These are phyloP conservation scores for Urocitellus parryii DNA, from an alignment of 2,113 vertebrate genomes.

Conservation along the genomic window DNA sequence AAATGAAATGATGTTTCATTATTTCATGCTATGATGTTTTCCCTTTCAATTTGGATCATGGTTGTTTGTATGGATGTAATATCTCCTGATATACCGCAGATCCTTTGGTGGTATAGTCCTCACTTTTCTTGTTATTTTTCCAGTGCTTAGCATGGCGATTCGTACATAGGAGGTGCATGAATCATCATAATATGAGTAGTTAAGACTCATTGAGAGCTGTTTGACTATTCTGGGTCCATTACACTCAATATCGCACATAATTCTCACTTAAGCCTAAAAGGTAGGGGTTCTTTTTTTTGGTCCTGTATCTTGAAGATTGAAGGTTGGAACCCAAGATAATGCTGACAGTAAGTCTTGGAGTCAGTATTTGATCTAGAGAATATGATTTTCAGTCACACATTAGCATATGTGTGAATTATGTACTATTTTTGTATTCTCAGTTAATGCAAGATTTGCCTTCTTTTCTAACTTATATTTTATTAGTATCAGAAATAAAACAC, in stretches of 20 bases:
- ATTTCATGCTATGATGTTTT: slow-evolving; percentile 27
- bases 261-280: slow-evolving; percentile 40
- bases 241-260: slow-evolving; percentile 22
- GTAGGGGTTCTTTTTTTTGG: neutral
- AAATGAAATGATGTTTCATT: neutral
- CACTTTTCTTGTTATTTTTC: slow-evolving; percentile 16
- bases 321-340: slow-evolving; percentile 14
- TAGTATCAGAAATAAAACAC: slow-evolving; percentile 26
- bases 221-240: slow-evolving; percentile 10
- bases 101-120: neutral
- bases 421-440: slow-evolving; percentile 56
- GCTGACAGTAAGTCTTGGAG: neutral
- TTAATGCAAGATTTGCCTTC: slow-evolving; percentile 18
- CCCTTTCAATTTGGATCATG: neutral
- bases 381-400: slow-evolving; percentile 40
- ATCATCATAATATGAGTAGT: neutral
- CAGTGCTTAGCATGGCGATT: neutral
- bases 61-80: slow-evolving; percentile 31
- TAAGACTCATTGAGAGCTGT: neutral
- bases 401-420: slow-evolving; percentile 37
- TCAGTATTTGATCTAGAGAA: slow-evolving; percentile 51
- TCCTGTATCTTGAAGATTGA: slow-evolving; percentile 43
- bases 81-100: slow-evolving; percentile 25
- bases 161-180: neutral
- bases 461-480: slow-evolving; percentile 61